Evolutionary conservation across 2,113 vertebrate genomes (phyloP).

Genomic region (Eonycteris spelaea): DNA sequence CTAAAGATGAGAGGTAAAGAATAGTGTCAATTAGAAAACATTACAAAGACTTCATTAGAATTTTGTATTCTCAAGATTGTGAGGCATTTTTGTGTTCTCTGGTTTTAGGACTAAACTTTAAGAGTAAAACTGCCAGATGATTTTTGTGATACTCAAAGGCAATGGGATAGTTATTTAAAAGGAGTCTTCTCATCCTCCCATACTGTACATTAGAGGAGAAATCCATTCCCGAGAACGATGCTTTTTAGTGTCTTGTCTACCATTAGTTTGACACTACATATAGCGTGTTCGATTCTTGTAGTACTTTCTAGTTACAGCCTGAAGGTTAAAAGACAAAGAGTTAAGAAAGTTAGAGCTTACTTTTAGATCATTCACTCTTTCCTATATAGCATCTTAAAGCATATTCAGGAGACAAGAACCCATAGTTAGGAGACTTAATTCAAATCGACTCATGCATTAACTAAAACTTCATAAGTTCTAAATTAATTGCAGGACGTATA

Average conservation of each 20-base stretch:
- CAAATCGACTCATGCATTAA: constrained; percentile 20
- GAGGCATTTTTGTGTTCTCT: not conserved
- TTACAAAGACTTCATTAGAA: not conserved
- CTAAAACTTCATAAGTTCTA: constrained; percentile 1
- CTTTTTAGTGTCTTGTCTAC: constrained; percentile 96
- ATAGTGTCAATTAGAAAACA: not conserved
- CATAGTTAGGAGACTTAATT: constrained; percentile 10
- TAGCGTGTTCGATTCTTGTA: constrained; percentile 94
- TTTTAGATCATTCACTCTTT: not conserved
- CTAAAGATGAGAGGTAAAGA: not conserved
- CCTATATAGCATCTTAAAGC: constrained; percentile 1
- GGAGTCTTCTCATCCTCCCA: not conserved
- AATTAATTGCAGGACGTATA: not conserved
- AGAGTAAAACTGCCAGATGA: not conserved
- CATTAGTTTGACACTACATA: constrained; percentile 98
- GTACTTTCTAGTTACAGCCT: constrained; percentile 98
- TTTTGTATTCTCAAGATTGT: not conserved
- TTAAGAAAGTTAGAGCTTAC: constrained; percentile 5
- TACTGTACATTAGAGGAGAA: constrained; percentile 95
- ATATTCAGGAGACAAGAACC: not conserved
- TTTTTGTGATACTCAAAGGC: constrained; percentile 16
- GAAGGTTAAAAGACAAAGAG: constrained; percentile 48
- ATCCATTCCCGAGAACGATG: constrained; percentile 97
- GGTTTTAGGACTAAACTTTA: not conserved
- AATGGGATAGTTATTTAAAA: constrained; percentile 34